phyloP scores from a whole-genome alignment of 2,113 vertebrate genomes.

The Oxyura jamaicensis region DNA sequence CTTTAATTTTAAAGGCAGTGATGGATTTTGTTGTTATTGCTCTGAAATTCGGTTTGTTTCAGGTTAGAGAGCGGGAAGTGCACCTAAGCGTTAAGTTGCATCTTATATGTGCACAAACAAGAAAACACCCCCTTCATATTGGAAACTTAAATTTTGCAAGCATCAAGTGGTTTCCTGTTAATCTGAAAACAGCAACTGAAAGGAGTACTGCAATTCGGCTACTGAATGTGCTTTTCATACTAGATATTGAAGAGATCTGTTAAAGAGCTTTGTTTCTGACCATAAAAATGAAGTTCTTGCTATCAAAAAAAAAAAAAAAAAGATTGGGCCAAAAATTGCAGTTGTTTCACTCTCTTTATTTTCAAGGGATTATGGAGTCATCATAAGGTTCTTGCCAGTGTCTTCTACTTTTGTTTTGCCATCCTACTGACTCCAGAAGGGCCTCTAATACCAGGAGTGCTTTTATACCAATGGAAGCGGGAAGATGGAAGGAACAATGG shows the following conservation, averaged over 20 bases:
- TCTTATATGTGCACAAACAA: background rate
- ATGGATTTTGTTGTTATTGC: background rate
- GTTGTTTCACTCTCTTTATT: conserved; percentile 1
- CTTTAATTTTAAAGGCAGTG: conserved; percentile 7
- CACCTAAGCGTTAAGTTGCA: background rate
- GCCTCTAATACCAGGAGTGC: background rate
- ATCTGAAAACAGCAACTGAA: conserved; percentile 4
- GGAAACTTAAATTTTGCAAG: background rate
- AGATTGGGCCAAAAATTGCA: background rate
- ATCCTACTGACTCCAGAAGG: background rate
- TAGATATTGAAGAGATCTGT: background rate
- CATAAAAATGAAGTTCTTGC: background rate
- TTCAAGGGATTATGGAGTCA: background rate
- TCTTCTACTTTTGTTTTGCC: background rate
- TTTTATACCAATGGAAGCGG: background rate
- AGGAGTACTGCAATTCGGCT: background rate
- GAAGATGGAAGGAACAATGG: background rate
- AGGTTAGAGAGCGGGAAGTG: background rate
- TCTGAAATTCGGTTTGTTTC: conserved; percentile 18
- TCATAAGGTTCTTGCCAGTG: background rate
- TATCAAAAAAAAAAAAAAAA: background rate
- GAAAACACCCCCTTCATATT: background rate
- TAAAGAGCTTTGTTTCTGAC: conserved; percentile 9
- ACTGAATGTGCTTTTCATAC: background rate
- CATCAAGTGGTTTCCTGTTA: background rate